Percentiles rank a stretch among this genome's conserved stretches.
These are phyloP conservation scores for Leguminivora glycinivorella DNA, from an alignment of 1,140 invertebrate genomes.

Conservation along the genomic window DNA sequence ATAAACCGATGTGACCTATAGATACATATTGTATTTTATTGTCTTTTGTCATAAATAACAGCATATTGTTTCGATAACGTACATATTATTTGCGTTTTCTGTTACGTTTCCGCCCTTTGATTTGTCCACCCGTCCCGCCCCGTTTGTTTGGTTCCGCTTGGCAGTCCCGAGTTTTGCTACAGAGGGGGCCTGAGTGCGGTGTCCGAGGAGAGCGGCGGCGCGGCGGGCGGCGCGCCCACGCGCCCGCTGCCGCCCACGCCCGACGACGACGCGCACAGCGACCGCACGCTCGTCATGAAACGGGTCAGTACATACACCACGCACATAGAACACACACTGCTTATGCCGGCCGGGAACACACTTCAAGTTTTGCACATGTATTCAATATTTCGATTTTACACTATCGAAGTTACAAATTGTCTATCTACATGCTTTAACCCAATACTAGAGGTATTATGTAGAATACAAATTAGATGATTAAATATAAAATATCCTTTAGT, in stretches of 20 bases:
- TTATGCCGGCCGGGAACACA: not conserved
- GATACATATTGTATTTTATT: not conserved
- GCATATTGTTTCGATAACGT: slow-evolving; percentile 35
- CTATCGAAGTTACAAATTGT: too few relatives aligned
- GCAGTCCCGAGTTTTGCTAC: slow-evolving; percentile 92
- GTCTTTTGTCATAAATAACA: slow-evolving; percentile 32
- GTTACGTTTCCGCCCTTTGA: slow-evolving; percentile 36
- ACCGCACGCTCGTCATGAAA: slow-evolving; percentile 93
- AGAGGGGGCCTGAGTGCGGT: slow-evolving; percentile 84
- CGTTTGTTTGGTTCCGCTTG: slow-evolving; percentile 63
- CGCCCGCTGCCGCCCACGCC: slow-evolving; percentile 96
- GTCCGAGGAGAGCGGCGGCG: slow-evolving; percentile 70
- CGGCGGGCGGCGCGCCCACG: slow-evolving; percentile 87
- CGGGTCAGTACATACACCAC: slow-evolving; percentile 83
- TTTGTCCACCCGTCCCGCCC: slow-evolving; percentile 45
- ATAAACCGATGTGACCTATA: too few relatives aligned
- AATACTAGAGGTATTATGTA: too few relatives aligned
- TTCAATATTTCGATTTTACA: too few relatives aligned
- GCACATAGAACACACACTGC: slow-evolving; percentile 4
- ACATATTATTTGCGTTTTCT: slow-evolving; percentile 48
- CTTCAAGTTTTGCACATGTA: not conserved
- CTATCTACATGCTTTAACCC: too few relatives aligned
- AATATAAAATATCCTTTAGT: too few relatives aligned
- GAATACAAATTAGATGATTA: too few relatives aligned
- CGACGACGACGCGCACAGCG: slow-evolving; percentile 89